phyloP scores from a whole-genome alignment of 2,888 invertebrate species.

The Microplitis deprimator region DNA sequence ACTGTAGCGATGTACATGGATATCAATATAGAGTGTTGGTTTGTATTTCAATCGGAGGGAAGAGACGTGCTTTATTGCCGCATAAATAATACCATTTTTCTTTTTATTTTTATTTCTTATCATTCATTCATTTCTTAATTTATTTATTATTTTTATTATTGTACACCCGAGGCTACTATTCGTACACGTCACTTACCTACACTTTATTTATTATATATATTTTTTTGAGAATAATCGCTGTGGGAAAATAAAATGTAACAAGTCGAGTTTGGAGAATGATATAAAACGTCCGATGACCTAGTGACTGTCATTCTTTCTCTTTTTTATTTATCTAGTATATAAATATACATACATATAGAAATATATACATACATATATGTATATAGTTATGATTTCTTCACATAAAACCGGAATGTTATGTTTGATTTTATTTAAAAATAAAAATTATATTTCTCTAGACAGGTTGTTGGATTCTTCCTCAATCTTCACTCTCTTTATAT shows the following conservation, averaged over 20 bases:
- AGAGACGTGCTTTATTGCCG: slow-evolving; percentile 24
- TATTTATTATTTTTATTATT: not conserved
- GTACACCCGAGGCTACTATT: not conserved
- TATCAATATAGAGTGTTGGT: slow-evolving; percentile 30
- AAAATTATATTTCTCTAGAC: not conserved
- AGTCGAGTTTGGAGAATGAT: slow-evolving; percentile 6
- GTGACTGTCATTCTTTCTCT: slow-evolving; percentile 13
- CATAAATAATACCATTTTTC: slow-evolving; percentile 30
- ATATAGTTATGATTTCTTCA: not conserved
- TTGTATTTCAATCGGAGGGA: slow-evolving; percentile 22
- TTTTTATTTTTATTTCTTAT: slow-evolving; percentile 8
- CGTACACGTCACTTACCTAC: not conserved
- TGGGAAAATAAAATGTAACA: slow-evolving; percentile 20
- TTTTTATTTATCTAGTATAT: not conserved
- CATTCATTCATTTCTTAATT: slow-evolving; percentile 17
- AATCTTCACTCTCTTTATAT: not conserved
- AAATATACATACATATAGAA: no score
- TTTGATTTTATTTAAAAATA: not conserved
- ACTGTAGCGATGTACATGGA: slow-evolving; percentile 27
- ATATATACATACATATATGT: not conserved
- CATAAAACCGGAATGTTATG: not conserved
- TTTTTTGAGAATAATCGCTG: not conserved
- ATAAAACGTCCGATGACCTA: slow-evolving; percentile 37
- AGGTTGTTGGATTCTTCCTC: not conserved
- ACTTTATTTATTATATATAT: not conserved